Evolutionary conservation across 2,113 vertebrate genomes (phyloP), one percentile per base, ranked within the genome.

Genomic region (Austrofundulus limnaeus): DNA sequence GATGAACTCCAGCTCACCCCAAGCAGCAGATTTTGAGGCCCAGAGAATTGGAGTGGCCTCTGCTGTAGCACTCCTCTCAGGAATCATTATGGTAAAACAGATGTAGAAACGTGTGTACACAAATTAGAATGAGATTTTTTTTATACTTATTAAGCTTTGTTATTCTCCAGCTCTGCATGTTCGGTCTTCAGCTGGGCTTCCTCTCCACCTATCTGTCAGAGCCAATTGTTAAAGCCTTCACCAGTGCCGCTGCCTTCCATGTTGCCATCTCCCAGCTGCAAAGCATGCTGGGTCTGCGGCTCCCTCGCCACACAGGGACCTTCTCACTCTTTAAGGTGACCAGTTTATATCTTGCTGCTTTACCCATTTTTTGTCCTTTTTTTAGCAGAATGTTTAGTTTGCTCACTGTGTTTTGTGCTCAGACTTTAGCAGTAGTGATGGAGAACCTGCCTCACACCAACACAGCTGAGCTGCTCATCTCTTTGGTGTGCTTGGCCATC

Each of bases 151-250:
- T 1, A n/a, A 46, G 8, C 46, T 31, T 21, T 68, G 31, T 61
- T 70, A 5, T 67, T 17, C 38, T 37, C 11, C 75, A 97, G 95
- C 87, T 96, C 37, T 92, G 86, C 47, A 97, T 97, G 95, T 96
- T 95, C 72, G 86, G 78, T 12, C 92, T 96, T 69, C 95, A 93
- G 87, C 91, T 97, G 63, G 95, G 95, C 28, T 92, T 95, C 86
- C 93, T 97, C 70, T 92, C 95, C 81, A 96, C 94, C 17, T 96
- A 95, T 72, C 61, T 97, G 81, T 96, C 95, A 0, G 95, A 97
- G 70, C 95, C 95, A 3, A 94, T 97, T 49, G 92, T 97, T 47
- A 96, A 97, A 80, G 95, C 95, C 15, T 95, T 97, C 83, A 96
- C 94, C 71, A 95, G 94, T 15, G 95, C 93, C 4, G 94, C 95